Conservation (phyloP, 2,113 vertebrate genomes). For the Pionites leucogaster region DNA sequence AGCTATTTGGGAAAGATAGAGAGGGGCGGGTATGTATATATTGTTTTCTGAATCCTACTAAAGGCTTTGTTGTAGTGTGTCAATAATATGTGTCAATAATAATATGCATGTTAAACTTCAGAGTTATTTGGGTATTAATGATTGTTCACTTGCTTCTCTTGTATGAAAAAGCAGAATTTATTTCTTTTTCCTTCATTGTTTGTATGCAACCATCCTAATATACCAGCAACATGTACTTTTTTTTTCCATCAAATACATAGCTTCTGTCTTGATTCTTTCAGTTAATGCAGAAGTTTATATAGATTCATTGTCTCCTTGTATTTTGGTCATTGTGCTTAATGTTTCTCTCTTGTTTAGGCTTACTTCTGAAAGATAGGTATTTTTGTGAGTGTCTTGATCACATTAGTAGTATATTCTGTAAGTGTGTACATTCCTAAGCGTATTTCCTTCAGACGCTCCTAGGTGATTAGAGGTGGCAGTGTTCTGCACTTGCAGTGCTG, state of each 20-base stretch:
- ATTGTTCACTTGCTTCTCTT: not conserved
- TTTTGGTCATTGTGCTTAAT: not conserved
- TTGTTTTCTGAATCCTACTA: not conserved
- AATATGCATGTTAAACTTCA: not conserved
- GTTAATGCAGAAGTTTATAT: rapidly evolving
- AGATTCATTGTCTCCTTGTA: not conserved
- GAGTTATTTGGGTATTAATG: not conserved
- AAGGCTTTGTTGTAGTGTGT: not conserved
- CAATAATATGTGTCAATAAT: not conserved
- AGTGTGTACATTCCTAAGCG: rapidly evolving
- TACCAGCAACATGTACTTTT: not conserved
- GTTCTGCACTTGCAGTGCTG: not conserved
- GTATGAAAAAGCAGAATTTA: not conserved
- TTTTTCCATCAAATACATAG: not conserved
- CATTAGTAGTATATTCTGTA: not conserved
- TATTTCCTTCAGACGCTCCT: not conserved
- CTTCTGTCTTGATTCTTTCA: not conserved
- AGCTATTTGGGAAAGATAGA: not conserved
- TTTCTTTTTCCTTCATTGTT: not conserved
- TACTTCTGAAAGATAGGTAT: not conserved
- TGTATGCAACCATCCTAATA: not conserved
- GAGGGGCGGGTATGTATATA: no score
- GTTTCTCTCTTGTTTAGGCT: not conserved
- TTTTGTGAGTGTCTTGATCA: not conserved
- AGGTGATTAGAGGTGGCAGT: not conserved